These are phyloP conservation scores for Heteronetta atricapilla DNA, from an alignment of 2,113 vertebrate species.

Conservation along the genomic window DNA sequence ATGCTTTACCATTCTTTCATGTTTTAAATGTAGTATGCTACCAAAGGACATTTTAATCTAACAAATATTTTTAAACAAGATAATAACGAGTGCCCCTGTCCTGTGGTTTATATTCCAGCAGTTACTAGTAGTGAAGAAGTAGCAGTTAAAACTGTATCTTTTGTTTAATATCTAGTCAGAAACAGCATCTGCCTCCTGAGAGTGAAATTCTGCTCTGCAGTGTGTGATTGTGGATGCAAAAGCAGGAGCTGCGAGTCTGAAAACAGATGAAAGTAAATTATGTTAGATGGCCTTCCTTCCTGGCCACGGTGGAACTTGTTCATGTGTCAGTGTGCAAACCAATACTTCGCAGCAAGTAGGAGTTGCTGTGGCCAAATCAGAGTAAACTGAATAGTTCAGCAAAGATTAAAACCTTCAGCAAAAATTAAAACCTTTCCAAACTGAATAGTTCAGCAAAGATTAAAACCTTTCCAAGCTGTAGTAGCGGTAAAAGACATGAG, in stretches of 20 bases:
- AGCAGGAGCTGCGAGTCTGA: neutral
- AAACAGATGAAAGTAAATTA: conserved; percentile 21
- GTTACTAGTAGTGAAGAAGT: neutral
- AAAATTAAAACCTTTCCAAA: neutral
- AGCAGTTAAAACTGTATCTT: neutral
- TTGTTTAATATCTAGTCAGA: neutral
- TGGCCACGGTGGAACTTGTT: neutral
- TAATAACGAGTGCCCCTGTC: neutral
- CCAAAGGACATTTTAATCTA: neutral
- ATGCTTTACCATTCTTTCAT: neutral
- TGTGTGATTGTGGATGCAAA: neutral
- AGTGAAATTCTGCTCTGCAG: neutral
- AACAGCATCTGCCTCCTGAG: neutral
- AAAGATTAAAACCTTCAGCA: neutral
- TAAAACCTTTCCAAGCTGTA: neutral
- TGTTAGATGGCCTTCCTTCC: neutral
- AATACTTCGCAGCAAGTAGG: neutral
- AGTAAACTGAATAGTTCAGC: neutral
- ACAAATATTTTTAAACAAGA: neutral
- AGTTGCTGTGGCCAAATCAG: neutral
- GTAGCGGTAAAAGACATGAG: neutral
- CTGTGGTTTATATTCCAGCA: neutral
- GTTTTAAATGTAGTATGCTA: neutral
- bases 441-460: neutral
- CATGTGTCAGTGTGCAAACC: neutral